Evolutionary conservation across 1,140 invertebrate genomes (phyloP).

Genomic region (Neodiprion fabricii): DNA sequence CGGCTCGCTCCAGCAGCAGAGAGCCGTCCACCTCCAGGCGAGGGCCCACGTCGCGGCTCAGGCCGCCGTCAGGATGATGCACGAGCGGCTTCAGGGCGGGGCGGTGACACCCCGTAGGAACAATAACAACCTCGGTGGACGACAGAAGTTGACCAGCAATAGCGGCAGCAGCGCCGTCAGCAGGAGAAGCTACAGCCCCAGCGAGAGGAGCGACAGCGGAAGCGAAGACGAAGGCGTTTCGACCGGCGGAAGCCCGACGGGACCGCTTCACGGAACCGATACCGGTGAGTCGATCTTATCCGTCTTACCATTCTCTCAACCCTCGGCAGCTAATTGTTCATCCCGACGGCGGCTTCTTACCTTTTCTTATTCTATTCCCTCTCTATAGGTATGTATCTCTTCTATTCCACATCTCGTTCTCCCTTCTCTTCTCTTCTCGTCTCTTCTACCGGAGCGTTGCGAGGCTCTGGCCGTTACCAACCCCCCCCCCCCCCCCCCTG

Average conservation of each 20-base stretch:
- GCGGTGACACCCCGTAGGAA: conserved; percentile 35
- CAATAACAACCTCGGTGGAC: conserved; percentile 52
- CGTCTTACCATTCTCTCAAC: not conserved
- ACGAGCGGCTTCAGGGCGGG: conserved; percentile 46
- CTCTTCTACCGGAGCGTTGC: not conserved
- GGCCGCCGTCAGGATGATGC: conserved; percentile 40
- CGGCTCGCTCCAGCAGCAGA: conserved; percentile 54
- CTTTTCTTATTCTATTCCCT: conserved; percentile 17
- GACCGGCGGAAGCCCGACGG: conserved; percentile 55
- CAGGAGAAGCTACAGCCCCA: conserved; percentile 56
- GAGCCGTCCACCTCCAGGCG: conserved; percentile 34
- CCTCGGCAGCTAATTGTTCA: conserved; percentile 6
- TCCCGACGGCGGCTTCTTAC: not conserved
- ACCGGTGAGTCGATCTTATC: conserved; percentile 43
- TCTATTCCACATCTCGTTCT: conserved; percentile 14
- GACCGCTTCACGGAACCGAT: conserved; percentile 51
- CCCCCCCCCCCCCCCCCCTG: conserved; percentile 26
- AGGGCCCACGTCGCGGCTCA: conserved; percentile 11
- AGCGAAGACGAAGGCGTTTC: conserved; percentile 60
- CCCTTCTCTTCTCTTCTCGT: conserved; percentile 10
- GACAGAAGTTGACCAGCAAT: conserved; percentile 38
- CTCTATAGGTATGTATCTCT: not conserved
- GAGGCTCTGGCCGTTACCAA: too few relatives aligned
- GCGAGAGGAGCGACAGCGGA: conserved; percentile 51
- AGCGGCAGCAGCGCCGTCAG: conserved; percentile 42